Evolutionary conservation across 2,797 vertebrate genomes (phyloP).

Genomic region (Synanceia verrucosa): DNA sequence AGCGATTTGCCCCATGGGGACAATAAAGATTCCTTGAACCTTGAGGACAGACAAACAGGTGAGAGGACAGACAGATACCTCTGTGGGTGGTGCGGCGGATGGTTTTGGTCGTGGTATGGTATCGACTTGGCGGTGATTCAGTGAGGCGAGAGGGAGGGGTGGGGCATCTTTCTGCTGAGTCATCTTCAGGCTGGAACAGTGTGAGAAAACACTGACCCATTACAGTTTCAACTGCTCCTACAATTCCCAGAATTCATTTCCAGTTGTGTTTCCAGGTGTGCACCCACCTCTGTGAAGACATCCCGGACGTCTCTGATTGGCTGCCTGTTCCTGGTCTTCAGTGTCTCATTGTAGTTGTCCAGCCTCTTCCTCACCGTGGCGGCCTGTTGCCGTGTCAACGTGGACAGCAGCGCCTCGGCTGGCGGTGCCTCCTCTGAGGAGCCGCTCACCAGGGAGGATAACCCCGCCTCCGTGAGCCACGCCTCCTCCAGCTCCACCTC

Average conservation of each 20-base stretch:
- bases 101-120: constrained; percentile 66
- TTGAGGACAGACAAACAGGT: not conserved
- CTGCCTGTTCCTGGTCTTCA: constrained; percentile 89
- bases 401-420: constrained; percentile 90
- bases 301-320: constrained; percentile 86
- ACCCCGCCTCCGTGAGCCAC: constrained; percentile 92
- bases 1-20: no score
- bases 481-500: constrained; percentile 94
- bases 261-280: not conserved
- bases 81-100: constrained; percentile 55
- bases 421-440: constrained; percentile 69
- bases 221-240: not conserved
- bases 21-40: no score
- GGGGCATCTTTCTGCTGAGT: constrained; percentile 35
- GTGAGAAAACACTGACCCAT: not conserved
- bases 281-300: constrained; percentile 56
- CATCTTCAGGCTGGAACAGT: constrained; percentile 37
- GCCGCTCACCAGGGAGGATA: constrained; percentile 88
- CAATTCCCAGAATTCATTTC: not conserved
- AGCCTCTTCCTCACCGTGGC: constrained; percentile 91
- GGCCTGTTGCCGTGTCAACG: constrained; percentile 90
- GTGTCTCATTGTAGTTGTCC: constrained; percentile 92
- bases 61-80: constrained; percentile 51
- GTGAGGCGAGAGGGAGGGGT: not conserved
- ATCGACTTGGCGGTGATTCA: constrained; percentile 28